Percentiles rank a stretch among this genome's conserved stretches.
Conservation (phyloP, 2,888 invertebrate species). For the Drosophila emarginata region DNA sequence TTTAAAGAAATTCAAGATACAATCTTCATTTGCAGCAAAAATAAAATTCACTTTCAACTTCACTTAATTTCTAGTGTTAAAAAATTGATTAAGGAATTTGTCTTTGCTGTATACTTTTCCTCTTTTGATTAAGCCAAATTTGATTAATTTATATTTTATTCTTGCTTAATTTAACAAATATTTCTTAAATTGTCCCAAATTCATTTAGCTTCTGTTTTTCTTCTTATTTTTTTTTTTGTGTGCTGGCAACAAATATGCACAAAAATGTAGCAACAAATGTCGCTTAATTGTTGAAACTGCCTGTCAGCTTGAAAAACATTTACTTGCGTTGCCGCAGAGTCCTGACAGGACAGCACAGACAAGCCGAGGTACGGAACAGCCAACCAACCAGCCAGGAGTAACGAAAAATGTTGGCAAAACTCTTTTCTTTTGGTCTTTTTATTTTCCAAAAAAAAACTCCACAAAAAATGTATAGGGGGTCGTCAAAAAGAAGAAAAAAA, state of each 20-base stretch:
- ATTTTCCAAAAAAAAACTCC: slow-evolving; percentile 54
- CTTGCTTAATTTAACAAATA: not conserved
- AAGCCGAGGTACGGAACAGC: not conserved
- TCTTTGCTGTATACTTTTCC: too few relatives aligned
- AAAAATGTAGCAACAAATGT: slow-evolving; percentile 57
- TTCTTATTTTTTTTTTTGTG: not conserved
- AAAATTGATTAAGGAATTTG: too few relatives aligned
- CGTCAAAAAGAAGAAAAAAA: slow-evolving; percentile 12
- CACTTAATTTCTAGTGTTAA: too few relatives aligned
- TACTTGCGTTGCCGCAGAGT: slow-evolving; percentile 27
- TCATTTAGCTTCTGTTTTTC: not conserved
- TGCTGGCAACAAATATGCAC: slow-evolving; percentile 33
- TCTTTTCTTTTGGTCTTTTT: slow-evolving; percentile 41
- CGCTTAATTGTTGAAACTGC: slow-evolving; percentile 58
- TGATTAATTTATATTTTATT: not conserved
- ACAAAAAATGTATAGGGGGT: slow-evolving; percentile 17
- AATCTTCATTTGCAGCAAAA: too few relatives aligned
- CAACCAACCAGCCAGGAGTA: slow-evolving; percentile 5
- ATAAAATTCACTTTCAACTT: too few relatives aligned
- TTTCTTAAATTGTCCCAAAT: not conserved
- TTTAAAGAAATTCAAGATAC: too few relatives aligned
- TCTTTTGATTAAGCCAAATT: not conserved
- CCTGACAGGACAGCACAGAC: slow-evolving; percentile 7
- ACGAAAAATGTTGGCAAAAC: slow-evolving; percentile 36
- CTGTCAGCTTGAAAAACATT: slow-evolving; percentile 56